Conservation (phyloP, 2,888 invertebrate genomes). For the Rhingia rostrata region DNA sequence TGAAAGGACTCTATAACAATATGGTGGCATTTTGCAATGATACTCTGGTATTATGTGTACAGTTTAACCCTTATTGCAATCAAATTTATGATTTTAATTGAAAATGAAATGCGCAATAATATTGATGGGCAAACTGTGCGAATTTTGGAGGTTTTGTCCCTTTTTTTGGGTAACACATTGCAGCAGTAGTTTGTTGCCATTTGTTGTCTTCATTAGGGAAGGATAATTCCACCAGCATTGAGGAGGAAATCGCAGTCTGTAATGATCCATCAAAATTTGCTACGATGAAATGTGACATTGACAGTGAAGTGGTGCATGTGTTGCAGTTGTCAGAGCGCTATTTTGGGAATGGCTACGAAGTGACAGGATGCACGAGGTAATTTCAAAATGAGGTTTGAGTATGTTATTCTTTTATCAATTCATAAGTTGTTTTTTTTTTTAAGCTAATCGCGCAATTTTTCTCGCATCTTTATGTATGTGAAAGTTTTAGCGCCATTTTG, state of each 20-base stretch:
- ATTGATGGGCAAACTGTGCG: conserved; percentile 67
- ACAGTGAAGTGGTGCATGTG: conserved; percentile 9
- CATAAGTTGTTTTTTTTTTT: too few relatives aligned
- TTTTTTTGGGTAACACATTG: conserved; percentile 35
- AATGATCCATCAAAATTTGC: conserved; percentile 62
- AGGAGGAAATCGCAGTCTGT: conserved; percentile 43
- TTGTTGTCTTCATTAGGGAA: conserved; percentile 69
- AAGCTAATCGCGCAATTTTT: too few relatives aligned
- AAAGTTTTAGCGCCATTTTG: too few relatives aligned
- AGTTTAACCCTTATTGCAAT: conserved; percentile 57
- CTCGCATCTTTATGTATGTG: too few relatives aligned
- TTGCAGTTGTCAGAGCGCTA: background rate
- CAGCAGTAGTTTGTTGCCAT: conserved; percentile 34
- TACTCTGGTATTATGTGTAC: background rate
- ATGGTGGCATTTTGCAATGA: conserved; percentile 26
- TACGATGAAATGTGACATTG: conserved; percentile 13
- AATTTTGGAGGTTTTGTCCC: conserved; percentile 48
- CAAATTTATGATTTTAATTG: conserved; percentile 73
- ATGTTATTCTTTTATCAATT: too few relatives aligned
- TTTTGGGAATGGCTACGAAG: background rate
- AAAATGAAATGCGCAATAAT: conserved; percentile 71
- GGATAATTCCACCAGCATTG: conserved; percentile 28
- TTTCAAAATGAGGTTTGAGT: too few relatives aligned
- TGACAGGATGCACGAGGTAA: too few relatives aligned
- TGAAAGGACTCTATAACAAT: conserved; percentile 31